phyloP scores from a whole-genome alignment of 1,140 invertebrate genomes.

The Epicauta chinensis region DNA sequence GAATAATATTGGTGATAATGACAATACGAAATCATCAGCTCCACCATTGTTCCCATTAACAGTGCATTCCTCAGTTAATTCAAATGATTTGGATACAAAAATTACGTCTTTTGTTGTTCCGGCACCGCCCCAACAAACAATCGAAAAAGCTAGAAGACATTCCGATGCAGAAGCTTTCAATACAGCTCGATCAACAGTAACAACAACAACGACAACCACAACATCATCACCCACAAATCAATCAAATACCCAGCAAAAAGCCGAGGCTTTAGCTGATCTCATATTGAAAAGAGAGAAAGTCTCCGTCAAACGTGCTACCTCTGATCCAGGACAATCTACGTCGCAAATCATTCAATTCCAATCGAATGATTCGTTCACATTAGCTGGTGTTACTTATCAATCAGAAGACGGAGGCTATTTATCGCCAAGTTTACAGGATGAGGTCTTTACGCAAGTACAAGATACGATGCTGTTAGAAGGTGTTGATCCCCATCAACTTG shows the following conservation, averaged over 20 bases:
- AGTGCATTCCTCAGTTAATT: conserved; percentile 45
- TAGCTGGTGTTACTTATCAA: conserved; percentile 55
- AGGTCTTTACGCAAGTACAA: conserved; percentile 69
- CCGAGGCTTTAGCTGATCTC: conserved; percentile 48
- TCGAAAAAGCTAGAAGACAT: conserved; percentile 54
- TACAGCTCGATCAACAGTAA: conserved; percentile 50
- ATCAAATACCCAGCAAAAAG: conserved; percentile 43
- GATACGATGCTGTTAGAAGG: conserved; percentile 63
- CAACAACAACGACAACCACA: conserved; percentile 46
- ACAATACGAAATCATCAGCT: conserved; percentile 38
- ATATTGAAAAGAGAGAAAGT: conserved; percentile 61
- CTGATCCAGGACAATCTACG: conserved; percentile 56
- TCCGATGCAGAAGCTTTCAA: conserved; percentile 59
- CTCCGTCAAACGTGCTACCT: conserved; percentile 53
- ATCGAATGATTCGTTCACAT: conserved; percentile 50
- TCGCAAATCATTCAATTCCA: conserved; percentile 53
- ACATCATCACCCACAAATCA: conserved; percentile 41
- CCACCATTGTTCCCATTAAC: conserved; percentile 45
- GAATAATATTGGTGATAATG: conserved; percentile 41
- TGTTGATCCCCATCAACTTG: conserved; percentile 59
- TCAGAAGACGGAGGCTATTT: conserved; percentile 64
- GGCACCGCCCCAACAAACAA: conserved; percentile 49
- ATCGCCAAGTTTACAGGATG: conserved; percentile 65
- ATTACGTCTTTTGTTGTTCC: conserved; percentile 57
- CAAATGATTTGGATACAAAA: conserved; percentile 42